These are phyloP conservation scores for Varecia variegata DNA, from an alignment of 2,797 vertebrate genomes.

Conservation along the genomic window DNA sequence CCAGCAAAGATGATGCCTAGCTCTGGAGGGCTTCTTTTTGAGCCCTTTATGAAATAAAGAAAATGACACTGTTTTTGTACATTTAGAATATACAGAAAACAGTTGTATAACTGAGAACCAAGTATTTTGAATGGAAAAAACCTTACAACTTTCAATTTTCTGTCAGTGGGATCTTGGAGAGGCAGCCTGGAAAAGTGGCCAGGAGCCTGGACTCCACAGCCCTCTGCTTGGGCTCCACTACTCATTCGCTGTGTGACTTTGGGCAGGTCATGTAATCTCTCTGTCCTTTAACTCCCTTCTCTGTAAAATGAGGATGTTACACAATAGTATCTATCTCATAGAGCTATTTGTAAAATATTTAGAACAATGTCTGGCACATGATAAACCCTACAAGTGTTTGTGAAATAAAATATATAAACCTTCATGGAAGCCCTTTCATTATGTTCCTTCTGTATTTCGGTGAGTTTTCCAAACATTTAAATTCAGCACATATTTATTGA, in stretches of 20 bases:
- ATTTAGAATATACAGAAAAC: neutral
- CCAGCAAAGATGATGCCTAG: neutral
- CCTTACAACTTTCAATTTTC: neutral
- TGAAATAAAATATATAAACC: neutral
- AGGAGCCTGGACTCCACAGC: neutral
- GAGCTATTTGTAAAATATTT: neutral
- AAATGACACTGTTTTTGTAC: neutral
- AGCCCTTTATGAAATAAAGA: neutral
- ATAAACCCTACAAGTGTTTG: neutral
- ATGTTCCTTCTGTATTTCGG: neutral
- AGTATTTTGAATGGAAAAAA: neutral
- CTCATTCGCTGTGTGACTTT: neutral
- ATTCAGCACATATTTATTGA: constrained; percentile 5
- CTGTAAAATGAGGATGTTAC: neutral
- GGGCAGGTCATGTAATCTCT: neutral
- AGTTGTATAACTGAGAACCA: neutral
- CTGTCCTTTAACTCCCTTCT: neutral
- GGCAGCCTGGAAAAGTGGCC: neutral
- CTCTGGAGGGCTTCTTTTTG: neutral
- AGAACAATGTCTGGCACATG: neutral
- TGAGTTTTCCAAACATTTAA: constrained; percentile 14
- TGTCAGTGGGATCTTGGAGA: neutral
- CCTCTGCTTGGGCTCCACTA: neutral
- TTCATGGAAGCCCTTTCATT: neutral
- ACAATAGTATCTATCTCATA: neutral